Base-by-base conservation (phyloP, 1,140 invertebrate genomes). In the Drosophila pseudoananassae region DNA sequence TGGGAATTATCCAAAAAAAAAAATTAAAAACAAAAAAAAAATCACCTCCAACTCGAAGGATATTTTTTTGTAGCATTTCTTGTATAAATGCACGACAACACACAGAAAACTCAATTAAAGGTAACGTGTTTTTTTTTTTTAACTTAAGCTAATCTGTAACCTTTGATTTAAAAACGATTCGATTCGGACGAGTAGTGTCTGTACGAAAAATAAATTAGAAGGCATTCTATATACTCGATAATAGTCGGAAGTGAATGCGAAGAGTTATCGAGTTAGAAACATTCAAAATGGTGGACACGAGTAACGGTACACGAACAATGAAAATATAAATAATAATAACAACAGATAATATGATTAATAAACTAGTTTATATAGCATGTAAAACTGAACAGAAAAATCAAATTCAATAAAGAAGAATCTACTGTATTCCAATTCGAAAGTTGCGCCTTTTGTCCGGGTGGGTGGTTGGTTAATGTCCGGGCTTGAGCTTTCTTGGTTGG, bases 381-480 rank as follows among this genome's bases (percentile, higher is more conserved):
- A 85, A 85, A 81, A 85, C 77, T 82, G 82, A 85, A 85, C 82
- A 85, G 82, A 85, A 79, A 87, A 87, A 87, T 88, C 82, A 88
- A 88, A 88, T 87, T 88, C 78, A 87, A 87, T 87, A 87, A 87
- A 87, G 83, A 87, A 66, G 83, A 87, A 87, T 87, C 84, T 87
- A 87, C 83, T 87, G 82, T 87, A 87, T 87, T 87, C 83, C 71
- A 82, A 87, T 63, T 49, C 53, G 53, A 72, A 46, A 25, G 38
- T 6, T 17, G n/a, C n/a, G 40, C 20, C 1, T 17, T 46, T 55
- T 29, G 33, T 23, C 1, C 29, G 6, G 29, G 29, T 31, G 8
- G 31, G 2, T n/a, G n/a, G 10, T 3, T 10, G 33, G 25, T 27
- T 5, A 27, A 3, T 20, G 20, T 20, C 20, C 20, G 20, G 33